Conservation (phyloP, 2,797 vertebrate genomes). For the Antennarius maculatus region DNA sequence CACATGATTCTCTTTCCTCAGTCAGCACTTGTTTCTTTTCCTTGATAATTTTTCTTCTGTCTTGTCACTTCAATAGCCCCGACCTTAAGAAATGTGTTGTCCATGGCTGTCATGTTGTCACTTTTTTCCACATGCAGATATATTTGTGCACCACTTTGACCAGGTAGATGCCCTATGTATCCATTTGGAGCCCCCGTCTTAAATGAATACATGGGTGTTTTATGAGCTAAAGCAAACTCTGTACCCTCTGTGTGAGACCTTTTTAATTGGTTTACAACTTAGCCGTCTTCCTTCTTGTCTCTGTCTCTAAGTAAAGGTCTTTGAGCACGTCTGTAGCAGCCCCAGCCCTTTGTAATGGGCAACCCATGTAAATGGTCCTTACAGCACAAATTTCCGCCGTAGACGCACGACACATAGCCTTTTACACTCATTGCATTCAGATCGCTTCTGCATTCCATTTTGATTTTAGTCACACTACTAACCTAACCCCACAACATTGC, state of each 20-base stretch:
- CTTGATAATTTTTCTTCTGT: slow-evolving; percentile 56
- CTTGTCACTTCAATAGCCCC: slow-evolving; percentile 47
- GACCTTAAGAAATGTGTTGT: slow-evolving; percentile 47
- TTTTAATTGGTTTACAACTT: slow-evolving; percentile 59
- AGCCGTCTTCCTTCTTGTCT: slow-evolving; percentile 74
- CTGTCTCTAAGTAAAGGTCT: slow-evolving; percentile 73
- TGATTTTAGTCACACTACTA: slow-evolving; percentile 66
- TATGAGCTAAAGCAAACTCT: slow-evolving; percentile 34
- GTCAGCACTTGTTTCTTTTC: slow-evolving; percentile 65
- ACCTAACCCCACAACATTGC: slow-evolving; percentile 70
- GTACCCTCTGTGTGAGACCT: slow-evolving; percentile 72
- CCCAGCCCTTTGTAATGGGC: slow-evolving; percentile 80
- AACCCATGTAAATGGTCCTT: slow-evolving; percentile 87
- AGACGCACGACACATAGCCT: slow-evolving; percentile 59
- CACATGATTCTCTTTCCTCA: slow-evolving; percentile 74
- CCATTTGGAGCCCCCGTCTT: slow-evolving; percentile 62
- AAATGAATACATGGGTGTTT: slow-evolving; percentile 77
- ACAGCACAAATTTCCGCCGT: slow-evolving; percentile 65
- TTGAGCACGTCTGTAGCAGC: slow-evolving; percentile 69
- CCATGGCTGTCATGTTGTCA: slow-evolving; percentile 66
- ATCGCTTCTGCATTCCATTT: slow-evolving; percentile 72
- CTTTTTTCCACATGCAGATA: slow-evolving; percentile 53
- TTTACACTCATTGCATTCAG: slow-evolving; percentile 47
- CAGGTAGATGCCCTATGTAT: slow-evolving; percentile 74
- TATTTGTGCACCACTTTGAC: slow-evolving; percentile 65